Evolutionary conservation across 2,797 vertebrate genomes (phyloP).

Genomic region (Enteromius fasciolatus): DNA sequence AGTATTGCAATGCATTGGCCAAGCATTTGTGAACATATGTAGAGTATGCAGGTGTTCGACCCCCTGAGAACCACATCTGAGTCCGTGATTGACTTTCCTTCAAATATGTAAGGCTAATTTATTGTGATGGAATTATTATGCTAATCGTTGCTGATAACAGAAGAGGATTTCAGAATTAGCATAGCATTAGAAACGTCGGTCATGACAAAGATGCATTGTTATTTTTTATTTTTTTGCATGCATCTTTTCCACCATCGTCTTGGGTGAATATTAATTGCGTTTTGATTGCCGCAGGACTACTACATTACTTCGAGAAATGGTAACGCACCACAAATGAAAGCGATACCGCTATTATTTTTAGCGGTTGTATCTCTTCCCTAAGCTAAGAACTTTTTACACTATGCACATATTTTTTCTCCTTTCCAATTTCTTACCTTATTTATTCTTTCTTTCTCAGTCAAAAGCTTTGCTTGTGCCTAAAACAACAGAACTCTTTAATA

Average conservation of each 20-base stretch:
- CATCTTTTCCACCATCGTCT: slow-evolving; percentile 30
- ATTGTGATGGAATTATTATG: slow-evolving; percentile 58
- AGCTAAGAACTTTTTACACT: background rate
- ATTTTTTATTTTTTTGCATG: slow-evolving; percentile 5
- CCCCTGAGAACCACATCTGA: slow-evolving; percentile 69
- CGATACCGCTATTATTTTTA: slow-evolving; percentile 18
- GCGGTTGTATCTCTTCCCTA: background rate
- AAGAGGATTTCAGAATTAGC: slow-evolving; percentile 44
- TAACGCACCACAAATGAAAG: slow-evolving; percentile 30
- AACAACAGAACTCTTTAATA: slow-evolving; percentile 72
- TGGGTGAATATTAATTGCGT: slow-evolving; percentile 52
- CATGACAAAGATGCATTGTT: slow-evolving; percentile 34
- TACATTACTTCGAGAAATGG: slow-evolving; percentile 41
- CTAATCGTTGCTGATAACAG: slow-evolving; percentile 46
- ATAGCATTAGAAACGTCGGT: slow-evolving; percentile 24
- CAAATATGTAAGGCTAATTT: slow-evolving; percentile 39
- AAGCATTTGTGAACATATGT: background rate
- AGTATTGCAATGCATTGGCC: background rate
- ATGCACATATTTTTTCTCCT: background rate
- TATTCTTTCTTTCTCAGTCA: background rate
- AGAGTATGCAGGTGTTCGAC: slow-evolving; percentile 67
- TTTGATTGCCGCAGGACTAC: slow-evolving; percentile 38
- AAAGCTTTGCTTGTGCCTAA: slow-evolving; percentile 37
- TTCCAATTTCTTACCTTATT: background rate
- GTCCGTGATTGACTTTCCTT: slow-evolving; percentile 49